Evolutionary conservation across 2,113 vertebrate genomes (phyloP).

Genomic region (Oncorhynchus mykiss): DNA sequence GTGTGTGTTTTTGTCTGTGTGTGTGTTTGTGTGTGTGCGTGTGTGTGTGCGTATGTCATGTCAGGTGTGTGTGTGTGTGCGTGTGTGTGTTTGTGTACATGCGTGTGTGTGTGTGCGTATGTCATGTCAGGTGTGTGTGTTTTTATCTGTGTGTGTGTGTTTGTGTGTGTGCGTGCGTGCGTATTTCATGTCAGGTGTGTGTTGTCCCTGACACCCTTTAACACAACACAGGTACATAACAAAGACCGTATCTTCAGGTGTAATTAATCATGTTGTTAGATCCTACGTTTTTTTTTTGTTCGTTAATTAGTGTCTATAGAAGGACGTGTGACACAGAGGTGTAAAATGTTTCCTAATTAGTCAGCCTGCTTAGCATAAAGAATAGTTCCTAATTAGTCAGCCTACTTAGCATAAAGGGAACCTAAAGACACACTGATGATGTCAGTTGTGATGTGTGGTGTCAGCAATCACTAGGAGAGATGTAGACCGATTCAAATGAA

Average conservation of each 20-base stretch:
- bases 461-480: no score
- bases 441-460: no score
- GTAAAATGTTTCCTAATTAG: constrained; percentile 52
- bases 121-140: not conserved
- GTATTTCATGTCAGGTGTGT: constrained; percentile 15
- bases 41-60: no score
- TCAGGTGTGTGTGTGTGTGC: no score
- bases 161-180: no score
- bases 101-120: no score
- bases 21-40: not conserved
- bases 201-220: not conserved
- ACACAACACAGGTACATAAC: not conserved
- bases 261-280: constrained; percentile 58
- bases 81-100: no score
- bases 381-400: constrained; percentile 17
- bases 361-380: constrained; percentile 6
- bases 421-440: not conserved
- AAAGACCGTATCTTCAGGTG: constrained; percentile 7
- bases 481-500: no score
- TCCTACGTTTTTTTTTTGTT: constrained; percentile 1
- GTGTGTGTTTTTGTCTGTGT: not conserved
- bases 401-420: constrained; percentile 5
- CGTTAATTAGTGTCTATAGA: constrained; percentile 50
- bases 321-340: constrained; percentile 32
- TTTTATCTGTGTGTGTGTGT: not conserved